Evolutionary conservation across 2,797 vertebrate species (phyloP).

Genomic region (Microchirus variegatus): DNA sequence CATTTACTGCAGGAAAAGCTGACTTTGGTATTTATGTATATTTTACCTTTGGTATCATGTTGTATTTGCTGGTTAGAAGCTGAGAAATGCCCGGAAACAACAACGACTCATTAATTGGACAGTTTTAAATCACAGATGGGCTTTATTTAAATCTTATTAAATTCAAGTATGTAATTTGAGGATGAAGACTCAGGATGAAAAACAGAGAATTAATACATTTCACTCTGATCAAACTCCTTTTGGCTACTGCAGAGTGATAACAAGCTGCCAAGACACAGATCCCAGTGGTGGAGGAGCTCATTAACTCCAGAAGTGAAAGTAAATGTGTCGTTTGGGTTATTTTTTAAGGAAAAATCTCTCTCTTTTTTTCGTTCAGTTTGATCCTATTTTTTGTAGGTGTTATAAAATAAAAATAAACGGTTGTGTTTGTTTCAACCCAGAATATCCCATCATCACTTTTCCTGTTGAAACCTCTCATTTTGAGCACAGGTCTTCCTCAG

Average conservation of each 20-base stretch:
- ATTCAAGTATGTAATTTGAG: constrained; percentile 30
- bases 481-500: constrained; percentile 11
- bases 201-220: constrained; percentile 8
- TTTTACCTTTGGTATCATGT: constrained; percentile 10
- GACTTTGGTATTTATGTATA: background rate
- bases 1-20: constrained; percentile 37
- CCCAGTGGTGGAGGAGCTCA: constrained; percentile 25
- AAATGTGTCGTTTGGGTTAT: constrained; percentile 7
- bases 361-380: constrained; percentile 1
- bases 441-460: background rate
- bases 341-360: too few relatives aligned
- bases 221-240: constrained; percentile 18
- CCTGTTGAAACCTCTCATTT: constrained; percentile 11
- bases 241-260: constrained; percentile 20
- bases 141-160: constrained; percentile 34
- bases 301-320: constrained; percentile 30
- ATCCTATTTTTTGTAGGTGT: too few relatives aligned
- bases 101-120: constrained; percentile 30
- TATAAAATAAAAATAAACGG: too few relatives aligned
- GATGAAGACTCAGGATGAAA: constrained; percentile 8
- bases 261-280: constrained; percentile 40
- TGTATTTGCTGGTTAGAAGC: constrained; percentile 8
- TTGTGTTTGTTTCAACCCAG: too few relatives aligned
- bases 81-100: constrained; percentile 3
- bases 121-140: constrained; percentile 51